Conservation (phyloP, 2,113 vertebrate species). For the Promerops cafer region DNA sequence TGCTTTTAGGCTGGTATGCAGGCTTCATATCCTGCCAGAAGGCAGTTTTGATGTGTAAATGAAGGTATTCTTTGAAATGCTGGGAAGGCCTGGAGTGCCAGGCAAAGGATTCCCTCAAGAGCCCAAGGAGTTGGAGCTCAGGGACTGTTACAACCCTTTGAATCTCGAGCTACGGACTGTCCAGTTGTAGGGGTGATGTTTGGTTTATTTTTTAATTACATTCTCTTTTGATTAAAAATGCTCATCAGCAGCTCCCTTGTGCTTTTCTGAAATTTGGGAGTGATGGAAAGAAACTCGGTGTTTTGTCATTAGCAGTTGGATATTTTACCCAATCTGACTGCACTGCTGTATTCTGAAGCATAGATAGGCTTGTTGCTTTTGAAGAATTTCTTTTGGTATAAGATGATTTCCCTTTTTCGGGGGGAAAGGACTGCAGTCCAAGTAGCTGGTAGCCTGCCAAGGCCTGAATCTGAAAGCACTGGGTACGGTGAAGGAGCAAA, state of each 20-base stretch:
- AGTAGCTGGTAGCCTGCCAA: not conserved
- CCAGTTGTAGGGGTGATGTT: not conserved
- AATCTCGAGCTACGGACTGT: not conserved
- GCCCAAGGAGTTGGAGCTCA: not conserved
- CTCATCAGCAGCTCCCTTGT: not conserved
- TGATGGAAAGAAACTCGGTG: not conserved
- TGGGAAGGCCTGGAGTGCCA: not conserved
- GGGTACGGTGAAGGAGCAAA: not conserved
- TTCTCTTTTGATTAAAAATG: not conserved
- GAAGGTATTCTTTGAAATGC: not conserved
- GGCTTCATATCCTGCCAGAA: not conserved
- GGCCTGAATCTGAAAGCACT: not conserved
- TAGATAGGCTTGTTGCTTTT: not conserved
- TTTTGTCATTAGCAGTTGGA: not conserved
- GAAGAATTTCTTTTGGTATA: not conserved
- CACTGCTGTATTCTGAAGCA: not conserved
- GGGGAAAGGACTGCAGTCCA: not conserved
- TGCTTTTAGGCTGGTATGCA: not conserved
- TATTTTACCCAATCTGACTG: not conserved
- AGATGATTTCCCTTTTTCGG: not conserved
- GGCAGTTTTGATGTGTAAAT: slow-evolving; percentile 11
- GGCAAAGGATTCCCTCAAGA: not conserved
- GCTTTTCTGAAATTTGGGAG: not conserved
- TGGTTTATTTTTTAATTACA: not conserved
- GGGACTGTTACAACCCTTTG: not conserved